Evolutionary conservation across 2,888 invertebrate genomes (phyloP).

Genomic region (Epinotia nisella): DNA sequence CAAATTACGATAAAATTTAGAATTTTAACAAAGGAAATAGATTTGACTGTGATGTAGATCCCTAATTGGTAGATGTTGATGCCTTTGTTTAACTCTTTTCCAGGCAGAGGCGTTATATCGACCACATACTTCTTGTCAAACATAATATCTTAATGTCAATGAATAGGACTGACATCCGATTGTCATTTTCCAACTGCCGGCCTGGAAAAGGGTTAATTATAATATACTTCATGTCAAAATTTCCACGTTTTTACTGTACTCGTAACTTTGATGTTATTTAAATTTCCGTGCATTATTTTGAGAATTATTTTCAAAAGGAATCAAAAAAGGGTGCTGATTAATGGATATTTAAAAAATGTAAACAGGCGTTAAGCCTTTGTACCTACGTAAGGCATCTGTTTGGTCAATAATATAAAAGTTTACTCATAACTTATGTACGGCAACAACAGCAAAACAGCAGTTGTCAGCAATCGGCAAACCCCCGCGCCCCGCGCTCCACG

Average conservation of each 20-base stretch:
- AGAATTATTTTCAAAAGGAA: neutral
- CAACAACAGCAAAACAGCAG: slow-evolving; percentile 84
- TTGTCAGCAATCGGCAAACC: slow-evolving; percentile 82
- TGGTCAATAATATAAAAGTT: slow-evolving; percentile 78
- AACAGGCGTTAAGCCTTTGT: slow-evolving; percentile 23
- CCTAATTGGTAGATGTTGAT: neutral
- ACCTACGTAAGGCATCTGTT: slow-evolving; percentile 67
- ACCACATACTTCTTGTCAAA: no score
- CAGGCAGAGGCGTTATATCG: no score
- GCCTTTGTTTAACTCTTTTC: no score
- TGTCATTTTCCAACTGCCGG: no score
- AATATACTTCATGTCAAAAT: neutral
- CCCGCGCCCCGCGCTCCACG: slow-evolving; percentile 80
- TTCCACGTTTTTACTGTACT: neutral
- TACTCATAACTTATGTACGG: slow-evolving; percentile 84
- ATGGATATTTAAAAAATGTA: neutral
- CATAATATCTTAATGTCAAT: no score
- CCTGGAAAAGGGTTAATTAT: no score
- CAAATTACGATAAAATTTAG: no score
- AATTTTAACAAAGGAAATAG: neutral
- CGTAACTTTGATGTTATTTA: neutral
- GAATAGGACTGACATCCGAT: no score
- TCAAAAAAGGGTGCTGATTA: neutral
- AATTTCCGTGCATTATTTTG: slow-evolving; percentile 2
- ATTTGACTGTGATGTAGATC: neutral